Conservation (phyloP, 2,888 invertebrate genomes). For the Priocnemis perturbator region DNA sequence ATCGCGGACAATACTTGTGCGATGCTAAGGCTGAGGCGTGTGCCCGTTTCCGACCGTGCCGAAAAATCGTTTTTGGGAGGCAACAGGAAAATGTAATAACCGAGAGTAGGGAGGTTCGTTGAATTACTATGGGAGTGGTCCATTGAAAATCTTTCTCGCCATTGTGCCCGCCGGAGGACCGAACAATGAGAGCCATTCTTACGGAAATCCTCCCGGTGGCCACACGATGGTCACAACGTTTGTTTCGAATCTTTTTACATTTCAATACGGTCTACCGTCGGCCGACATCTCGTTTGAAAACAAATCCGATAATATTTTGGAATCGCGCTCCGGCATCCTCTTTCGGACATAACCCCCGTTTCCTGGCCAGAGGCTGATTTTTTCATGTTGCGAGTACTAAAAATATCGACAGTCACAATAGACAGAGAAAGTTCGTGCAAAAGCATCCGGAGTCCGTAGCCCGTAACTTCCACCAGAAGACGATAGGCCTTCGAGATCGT, state of each 20-base stretch:
- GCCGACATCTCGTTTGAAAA: slow-evolving; percentile 22
- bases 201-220: slow-evolving; percentile 49
- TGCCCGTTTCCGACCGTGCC: slow-evolving; percentile 11
- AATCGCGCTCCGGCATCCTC: slow-evolving; percentile 15
- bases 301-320: slow-evolving; percentile 51
- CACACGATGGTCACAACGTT: slow-evolving; percentile 35
- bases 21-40: neutral
- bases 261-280: slow-evolving; percentile 8
- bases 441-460: no score
- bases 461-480: slow-evolving; percentile 18
- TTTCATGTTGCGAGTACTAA: neutral
- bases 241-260: slow-evolving; percentile 28
- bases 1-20: slow-evolving; percentile 19
- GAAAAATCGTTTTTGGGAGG: slow-evolving; percentile 23
- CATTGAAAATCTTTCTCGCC: slow-evolving; percentile 29
- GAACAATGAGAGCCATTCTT: slow-evolving; percentile 59
- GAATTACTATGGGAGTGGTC: slow-evolving; percentile 32
- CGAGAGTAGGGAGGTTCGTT: slow-evolving; percentile 31
- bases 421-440: slow-evolving; percentile 2
- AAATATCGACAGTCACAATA: neutral
- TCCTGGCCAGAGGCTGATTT: neutral
- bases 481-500: slow-evolving; percentile 13
- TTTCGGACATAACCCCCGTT: neutral
- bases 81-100: slow-evolving; percentile 37
- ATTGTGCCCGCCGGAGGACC: slow-evolving; percentile 49